These are phyloP conservation scores for Drosophila teissieri DNA, from an alignment of 1,140 invertebrate species.

Conservation along the genomic window DNA sequence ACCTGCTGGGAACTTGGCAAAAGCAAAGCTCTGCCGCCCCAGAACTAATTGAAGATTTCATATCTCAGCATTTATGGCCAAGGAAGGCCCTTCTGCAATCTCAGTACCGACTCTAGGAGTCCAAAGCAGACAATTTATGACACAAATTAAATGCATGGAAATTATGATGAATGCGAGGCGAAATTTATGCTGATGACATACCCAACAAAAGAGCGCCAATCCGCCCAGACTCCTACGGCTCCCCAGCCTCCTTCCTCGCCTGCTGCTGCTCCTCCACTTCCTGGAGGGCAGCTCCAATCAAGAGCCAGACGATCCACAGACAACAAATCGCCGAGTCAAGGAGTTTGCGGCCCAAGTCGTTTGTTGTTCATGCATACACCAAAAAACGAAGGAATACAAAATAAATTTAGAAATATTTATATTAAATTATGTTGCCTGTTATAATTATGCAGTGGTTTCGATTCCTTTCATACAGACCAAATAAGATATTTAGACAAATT, in stretches of 20 bases:
- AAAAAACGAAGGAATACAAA: neutral
- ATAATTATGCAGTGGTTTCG: neutral
- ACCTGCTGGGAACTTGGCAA: constrained; percentile 17
- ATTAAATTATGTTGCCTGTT: too few relatives aligned
- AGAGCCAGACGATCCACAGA: constrained; percentile 68
- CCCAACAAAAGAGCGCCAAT: constrained; percentile 40
- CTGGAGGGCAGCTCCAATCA: constrained; percentile 65
- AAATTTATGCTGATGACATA: constrained; percentile 83
- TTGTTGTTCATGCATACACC: constrained; percentile 17
- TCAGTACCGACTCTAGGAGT: constrained; percentile 42
- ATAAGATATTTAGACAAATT: too few relatives aligned
- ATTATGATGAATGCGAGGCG: constrained; percentile 80
- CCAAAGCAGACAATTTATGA: constrained; percentile 67
- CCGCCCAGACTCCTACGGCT: constrained; percentile 13
- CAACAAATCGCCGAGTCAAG: constrained; percentile 25
- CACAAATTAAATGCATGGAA: constrained; percentile 80
- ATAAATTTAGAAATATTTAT: neutral
- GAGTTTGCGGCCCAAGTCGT: constrained; percentile 19
- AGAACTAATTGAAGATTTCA: constrained; percentile 55
- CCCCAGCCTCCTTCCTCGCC: constrained; percentile 16
- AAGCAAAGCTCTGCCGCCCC: constrained; percentile 7
- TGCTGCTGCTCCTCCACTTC: constrained; percentile 11
- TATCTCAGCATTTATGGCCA: constrained; percentile 37
- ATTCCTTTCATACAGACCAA: too few relatives aligned
- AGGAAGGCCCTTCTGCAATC: constrained; percentile 37